phyloP scores from a whole-genome alignment of 2,888 invertebrate species.

The Cetonia aurata region DNA sequence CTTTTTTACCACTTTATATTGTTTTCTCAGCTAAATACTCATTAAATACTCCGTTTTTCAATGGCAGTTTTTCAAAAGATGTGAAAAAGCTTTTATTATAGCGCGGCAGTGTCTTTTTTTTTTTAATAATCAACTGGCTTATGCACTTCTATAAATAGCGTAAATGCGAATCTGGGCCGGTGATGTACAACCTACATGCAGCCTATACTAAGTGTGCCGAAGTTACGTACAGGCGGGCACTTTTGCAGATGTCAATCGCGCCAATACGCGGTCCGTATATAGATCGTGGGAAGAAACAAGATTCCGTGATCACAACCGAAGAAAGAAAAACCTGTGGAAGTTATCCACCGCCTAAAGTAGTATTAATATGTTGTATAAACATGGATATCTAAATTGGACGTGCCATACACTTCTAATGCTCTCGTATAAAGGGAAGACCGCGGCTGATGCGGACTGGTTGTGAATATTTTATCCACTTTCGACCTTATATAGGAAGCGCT shows the following conservation, averaged over 20 bases:
- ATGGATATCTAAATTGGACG: conserved; percentile 53
- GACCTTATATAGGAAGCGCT: neutral
- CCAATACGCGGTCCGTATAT: conserved; percentile 54
- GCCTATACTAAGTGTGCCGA: neutral
- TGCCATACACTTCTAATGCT: conserved; percentile 50
- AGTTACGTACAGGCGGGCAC: conserved; percentile 16
- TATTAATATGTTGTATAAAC: conserved; percentile 55
- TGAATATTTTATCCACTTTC: conserved; percentile 3
- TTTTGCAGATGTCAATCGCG: conserved; percentile 34
- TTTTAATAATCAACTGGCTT: no score
- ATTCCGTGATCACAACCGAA: conserved; percentile 61
- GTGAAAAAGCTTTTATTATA: no score
- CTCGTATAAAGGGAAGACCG: conserved; percentile 29
- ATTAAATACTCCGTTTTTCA: no score
- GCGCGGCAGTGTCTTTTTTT: no score
- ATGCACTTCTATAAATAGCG: neutral
- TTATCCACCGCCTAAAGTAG: conserved; percentile 60
- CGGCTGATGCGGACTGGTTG: conserved; percentile 3
- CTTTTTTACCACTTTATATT: no score
- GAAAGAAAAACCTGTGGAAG: conserved; percentile 57
- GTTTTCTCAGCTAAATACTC: no score
- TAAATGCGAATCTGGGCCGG: neutral
- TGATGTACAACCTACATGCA: neutral
- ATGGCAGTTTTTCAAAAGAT: no score
- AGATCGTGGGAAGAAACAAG: conserved; percentile 62